Base-by-base conservation (phyloP, 2,797 vertebrate species). In the Sarcoramphus papa region DNA sequence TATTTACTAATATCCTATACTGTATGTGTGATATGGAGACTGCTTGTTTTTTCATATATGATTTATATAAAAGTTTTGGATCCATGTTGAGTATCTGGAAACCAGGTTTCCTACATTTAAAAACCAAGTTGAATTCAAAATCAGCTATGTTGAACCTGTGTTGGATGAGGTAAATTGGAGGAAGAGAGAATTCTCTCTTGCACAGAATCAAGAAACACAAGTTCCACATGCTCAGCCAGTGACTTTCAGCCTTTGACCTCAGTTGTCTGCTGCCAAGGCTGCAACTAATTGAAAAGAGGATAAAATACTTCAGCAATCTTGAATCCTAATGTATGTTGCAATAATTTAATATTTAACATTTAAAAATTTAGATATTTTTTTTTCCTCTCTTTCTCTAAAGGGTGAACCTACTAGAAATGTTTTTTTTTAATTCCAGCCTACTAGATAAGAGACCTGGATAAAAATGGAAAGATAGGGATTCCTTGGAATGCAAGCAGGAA, bases 111-210 rank as follows among this genome's bases (percentile, higher is more conserved):
- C 47, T 64, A 25, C n/a, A n/a, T 69, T 85, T 62, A 35, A 65
- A 87, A 92, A n/a, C 4, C 24, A 84, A 65, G 25, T 53, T 67
- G 22, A 45, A 50, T 75, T 78, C 47, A 70, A 63, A 75, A 48
- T 56, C 0, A 25, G 8, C 7, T 31, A 3, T 56, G 7, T n/a
- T 63, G 43, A 70, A 59, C 2, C 14, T 48, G 14, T 35, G 33
- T 83, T 74, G 48, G 20, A 41, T 43, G 56, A 74, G 33, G 51
- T 70, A 63, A 74, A 63, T 8, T 37, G 19, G 35, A 62, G 31
- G 51, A 83, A 76, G 73, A 77, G 40, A 72, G 27, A 45, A 43
- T 73, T 86, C 13, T 74, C 13, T 63, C 40, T 62, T 16, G 8
- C 33, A 53, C 7, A 28, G 30, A 75, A 79, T 63, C 11, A 48